A percentile compares a stretch with the other conserved stretches of the same genome.
Conservation (phyloP, 2,888 invertebrate genomes). For the Byasa hedistus region DNA sequence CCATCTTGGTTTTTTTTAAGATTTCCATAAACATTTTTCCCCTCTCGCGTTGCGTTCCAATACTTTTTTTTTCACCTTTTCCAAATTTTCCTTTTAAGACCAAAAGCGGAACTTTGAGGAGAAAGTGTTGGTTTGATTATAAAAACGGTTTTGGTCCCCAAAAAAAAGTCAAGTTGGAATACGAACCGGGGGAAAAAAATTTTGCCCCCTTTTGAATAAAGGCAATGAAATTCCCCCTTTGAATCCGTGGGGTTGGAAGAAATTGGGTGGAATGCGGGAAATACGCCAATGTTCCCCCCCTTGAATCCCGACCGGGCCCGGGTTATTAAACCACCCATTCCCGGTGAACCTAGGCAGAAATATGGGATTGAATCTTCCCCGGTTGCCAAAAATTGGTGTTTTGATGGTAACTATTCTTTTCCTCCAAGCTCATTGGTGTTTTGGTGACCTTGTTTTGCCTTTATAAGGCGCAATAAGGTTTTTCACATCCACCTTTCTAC, state of each 20-base stretch:
- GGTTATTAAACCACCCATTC: too few relatives aligned
- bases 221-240: constrained; percentile 21
- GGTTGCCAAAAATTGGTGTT: too few relatives aligned
- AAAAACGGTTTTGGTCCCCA: constrained; percentile 36
- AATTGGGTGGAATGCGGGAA: constrained; percentile 17
- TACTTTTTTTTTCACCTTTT: constrained; percentile 71
- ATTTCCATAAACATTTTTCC: constrained; percentile 45
- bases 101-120: constrained; percentile 57
- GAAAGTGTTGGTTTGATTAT: constrained; percentile 41
- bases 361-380: too few relatives aligned
- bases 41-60: constrained; percentile 65
- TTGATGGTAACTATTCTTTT: too few relatives aligned
- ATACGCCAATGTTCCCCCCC: too few relatives aligned
- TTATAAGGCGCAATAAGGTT: too few relatives aligned
- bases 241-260: not conserved
- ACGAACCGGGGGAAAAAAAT: constrained; percentile 28
- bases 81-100: too few relatives aligned
- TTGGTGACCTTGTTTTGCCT: too few relatives aligned
- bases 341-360: too few relatives aligned
- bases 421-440: too few relatives aligned
- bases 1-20: constrained; percentile 36
- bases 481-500: too few relatives aligned
- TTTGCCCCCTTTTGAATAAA: constrained; percentile 25
- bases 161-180: constrained; percentile 31
- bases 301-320: too few relatives aligned